Evolutionary conservation across 2,797 vertebrate species (phyloP).

Genomic region (Pseudotriccus pelzelni): DNA sequence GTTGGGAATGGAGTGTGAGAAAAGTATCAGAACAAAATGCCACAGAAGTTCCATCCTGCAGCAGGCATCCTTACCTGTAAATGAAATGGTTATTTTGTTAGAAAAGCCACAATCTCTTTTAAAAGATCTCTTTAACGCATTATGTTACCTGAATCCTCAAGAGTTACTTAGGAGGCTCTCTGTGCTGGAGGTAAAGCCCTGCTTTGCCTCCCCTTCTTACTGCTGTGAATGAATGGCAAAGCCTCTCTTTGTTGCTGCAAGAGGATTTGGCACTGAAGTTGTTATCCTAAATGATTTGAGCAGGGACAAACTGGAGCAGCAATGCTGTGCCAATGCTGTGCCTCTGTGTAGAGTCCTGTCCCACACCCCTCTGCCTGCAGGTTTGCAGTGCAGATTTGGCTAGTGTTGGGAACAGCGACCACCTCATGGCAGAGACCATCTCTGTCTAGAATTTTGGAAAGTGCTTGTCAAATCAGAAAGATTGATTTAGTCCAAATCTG

Average conservation of each 20-base stretch:
- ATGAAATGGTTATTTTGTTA: neutral
- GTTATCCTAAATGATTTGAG: neutral
- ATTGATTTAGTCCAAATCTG: neutral
- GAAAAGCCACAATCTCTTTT: neutral
- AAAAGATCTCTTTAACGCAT: neutral
- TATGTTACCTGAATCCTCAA: neutral
- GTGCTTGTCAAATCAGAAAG: neutral
- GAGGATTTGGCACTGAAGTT: neutral
- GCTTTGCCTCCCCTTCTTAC: neutral
- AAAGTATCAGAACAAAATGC: neutral
- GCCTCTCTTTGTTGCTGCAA: neutral
- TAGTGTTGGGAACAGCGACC: fast-evolving
- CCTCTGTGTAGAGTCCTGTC: neutral
- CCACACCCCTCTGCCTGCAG: fast-evolving
- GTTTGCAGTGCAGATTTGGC: neutral
- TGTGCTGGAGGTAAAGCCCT: neutral
- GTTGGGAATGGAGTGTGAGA: neutral
- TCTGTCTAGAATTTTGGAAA: neutral
- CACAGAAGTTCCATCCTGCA: neutral
- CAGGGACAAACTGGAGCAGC: neutral
- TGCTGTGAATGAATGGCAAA: neutral
- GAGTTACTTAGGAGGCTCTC: neutral
- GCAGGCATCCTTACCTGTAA: neutral
- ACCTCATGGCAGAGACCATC: neutral
- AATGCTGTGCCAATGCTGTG: neutral